phyloP scores from a whole-genome alignment of 2,113 vertebrate genomes.

The Gnathonemus echidnorhynchus region DNA sequence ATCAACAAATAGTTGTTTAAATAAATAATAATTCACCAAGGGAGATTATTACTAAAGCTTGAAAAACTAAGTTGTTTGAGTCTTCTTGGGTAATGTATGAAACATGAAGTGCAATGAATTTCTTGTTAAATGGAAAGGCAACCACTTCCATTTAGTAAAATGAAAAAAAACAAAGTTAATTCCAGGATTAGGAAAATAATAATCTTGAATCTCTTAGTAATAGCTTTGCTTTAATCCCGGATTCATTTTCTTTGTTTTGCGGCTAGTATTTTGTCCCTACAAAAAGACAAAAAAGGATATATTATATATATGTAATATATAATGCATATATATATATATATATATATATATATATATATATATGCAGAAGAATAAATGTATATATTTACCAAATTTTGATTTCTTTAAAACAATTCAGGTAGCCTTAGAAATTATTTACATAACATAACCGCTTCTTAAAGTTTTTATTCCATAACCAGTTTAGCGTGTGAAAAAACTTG shows the following conservation, averaged over 20 bases:
- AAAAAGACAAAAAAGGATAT: background rate
- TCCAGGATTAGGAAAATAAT: background rate
- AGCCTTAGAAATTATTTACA: background rate
- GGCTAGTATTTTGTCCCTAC: background rate
- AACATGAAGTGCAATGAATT: background rate
- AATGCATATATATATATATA: too few species aligned
- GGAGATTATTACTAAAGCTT: background rate
- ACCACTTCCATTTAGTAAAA: background rate
- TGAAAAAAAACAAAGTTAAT: background rate
- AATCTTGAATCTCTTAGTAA: background rate
- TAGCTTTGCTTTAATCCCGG: conserved; percentile 7
- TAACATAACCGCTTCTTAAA: background rate
- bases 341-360: background rate
- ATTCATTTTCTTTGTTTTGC: background rate
- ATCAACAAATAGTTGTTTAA: background rate
- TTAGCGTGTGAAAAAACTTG: background rate
- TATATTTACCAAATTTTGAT: background rate
- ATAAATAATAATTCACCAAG: background rate
- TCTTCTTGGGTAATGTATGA: background rate
- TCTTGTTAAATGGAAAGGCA: background rate
- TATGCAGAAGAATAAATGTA: background rate
- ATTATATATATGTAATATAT: too few species aligned
- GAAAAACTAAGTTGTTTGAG: background rate
- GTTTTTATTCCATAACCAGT: background rate
- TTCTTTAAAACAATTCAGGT: background rate